Base-by-base conservation (phyloP, 1,140 invertebrate species). In the Macrostomum lignano region DNA sequence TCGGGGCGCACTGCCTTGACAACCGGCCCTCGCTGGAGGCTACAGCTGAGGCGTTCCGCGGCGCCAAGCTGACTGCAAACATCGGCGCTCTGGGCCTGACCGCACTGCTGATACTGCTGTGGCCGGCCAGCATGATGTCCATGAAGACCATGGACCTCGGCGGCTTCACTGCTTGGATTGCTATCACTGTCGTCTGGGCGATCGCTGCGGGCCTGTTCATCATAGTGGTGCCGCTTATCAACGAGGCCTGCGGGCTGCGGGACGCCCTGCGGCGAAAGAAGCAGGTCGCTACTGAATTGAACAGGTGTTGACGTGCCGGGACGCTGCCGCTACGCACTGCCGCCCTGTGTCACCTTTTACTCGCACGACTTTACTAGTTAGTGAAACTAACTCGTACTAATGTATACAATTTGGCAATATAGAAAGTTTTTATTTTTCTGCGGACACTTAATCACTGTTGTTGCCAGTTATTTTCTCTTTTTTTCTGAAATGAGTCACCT, bases 11-110 rank as follows among this genome's bases (percentile, higher is more conserved):
- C 23, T 37, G 40, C 5, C 36, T 52, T 21, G 48, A 49, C 33
- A 45, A 48, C 34, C 33, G 53, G 21, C 52, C 53, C 10, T 36
- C 45, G 1, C 35, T 55, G 21, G 25, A 37, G 7, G 46, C 47
- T 21, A 45, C 52, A 2, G 40, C 44, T 25, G 38, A 38, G n/a
- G 41, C 40, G 17, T 51, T 53, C 32, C 40, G 34, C 19, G 14
- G 19, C 1, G 44, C 45, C 9, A 46, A 38, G 20, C 25, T 36
- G 14, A 21, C 49, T 2, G 48, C 49, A 10, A 33, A 38, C 35
- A 33, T 41, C 5, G 36, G 41, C 6, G 45, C 47, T 2, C 20
- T 45, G 7, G 13, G 24, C 0, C 21, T 51, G 1, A 38, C 43
- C 2, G 9, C 46, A 10, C 11, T 49, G 7, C 33, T 56, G 3